A percentile compares a stretch with the other conserved stretches of the same genome.
Conservation (phyloP, 53 echinoderm and acorn worm genomes). For the Zoroaster sp. region DNA sequence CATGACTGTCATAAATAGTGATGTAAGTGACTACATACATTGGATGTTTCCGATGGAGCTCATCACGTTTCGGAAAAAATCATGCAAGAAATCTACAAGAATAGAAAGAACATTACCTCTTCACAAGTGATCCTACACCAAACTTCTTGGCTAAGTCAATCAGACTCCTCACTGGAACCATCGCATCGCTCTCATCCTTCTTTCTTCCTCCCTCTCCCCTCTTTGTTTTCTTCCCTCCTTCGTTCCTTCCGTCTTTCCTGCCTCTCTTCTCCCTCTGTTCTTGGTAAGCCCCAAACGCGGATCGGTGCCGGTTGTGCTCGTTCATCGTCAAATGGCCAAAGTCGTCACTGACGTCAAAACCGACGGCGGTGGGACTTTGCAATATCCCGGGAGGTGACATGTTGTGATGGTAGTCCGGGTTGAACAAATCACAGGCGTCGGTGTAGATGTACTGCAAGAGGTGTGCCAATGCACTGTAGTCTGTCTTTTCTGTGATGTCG, state of each 20-base stretch:
- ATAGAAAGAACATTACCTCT: conserved; percentile 63
- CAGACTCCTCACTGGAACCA: conserved; percentile 57
- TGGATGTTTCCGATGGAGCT: background rate
- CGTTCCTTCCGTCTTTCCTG: conserved; percentile 42
- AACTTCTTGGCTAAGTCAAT: conserved; percentile 89
- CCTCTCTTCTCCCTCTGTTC: conserved; percentile 50
- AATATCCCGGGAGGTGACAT: background rate
- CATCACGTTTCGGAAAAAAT: background rate
- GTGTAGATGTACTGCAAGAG: conserved; percentile 88
- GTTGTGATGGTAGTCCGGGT: conserved; percentile 26
- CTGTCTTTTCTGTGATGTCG: conserved; percentile 63
- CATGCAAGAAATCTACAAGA: background rate
- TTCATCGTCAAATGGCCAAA: conserved; percentile 56
- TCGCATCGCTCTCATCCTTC: conserved; percentile 2
- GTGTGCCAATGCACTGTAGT: conserved; percentile 53
- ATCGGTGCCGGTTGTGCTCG: conserved; percentile 63
- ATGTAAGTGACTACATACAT: background rate
- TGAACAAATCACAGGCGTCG: conserved; percentile 79
- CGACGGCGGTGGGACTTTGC: background rate
- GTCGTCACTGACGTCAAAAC: background rate
- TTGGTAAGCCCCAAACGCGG: conserved; percentile 67
- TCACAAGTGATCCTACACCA: conserved; percentile 75
- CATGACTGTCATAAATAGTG: no score
- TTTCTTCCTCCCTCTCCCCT: conserved; percentile 10
- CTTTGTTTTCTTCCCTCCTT: conserved; percentile 67